phyloP scores from a whole-genome alignment of 2,113 vertebrate genomes.

The Corythoichthys haematopterus region DNA sequence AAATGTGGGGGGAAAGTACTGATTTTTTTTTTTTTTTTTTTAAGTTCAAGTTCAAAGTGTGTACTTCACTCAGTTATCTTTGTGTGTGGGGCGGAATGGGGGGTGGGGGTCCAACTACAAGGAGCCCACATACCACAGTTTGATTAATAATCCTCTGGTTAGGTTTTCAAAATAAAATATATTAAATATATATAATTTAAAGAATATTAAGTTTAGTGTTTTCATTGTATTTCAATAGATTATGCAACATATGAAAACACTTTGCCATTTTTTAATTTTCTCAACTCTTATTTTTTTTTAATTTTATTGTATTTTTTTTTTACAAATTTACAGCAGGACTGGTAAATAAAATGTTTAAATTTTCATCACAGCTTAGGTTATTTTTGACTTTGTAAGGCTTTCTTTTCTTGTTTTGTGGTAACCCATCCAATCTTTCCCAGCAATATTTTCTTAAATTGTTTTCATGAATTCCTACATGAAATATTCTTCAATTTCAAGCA shows the following conservation, averaged over 20 bases:
- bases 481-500: background rate
- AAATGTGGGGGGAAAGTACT: too few relatives aligned
- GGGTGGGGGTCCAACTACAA: background rate
- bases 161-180: background rate
- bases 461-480: background rate
- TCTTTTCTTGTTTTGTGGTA: background rate
- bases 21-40: too few relatives aligned
- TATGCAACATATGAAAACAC: background rate
- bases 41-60: too few relatives aligned
- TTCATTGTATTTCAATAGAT: background rate
- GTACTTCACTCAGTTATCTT: too few relatives aligned
- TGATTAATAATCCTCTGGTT: background rate
- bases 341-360: too few relatives aligned
- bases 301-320: background rate
- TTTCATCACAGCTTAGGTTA: background rate
- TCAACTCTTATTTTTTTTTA: background rate
- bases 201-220: background rate
- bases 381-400: background rate
- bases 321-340: too few relatives aligned
- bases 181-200: too few relatives aligned
- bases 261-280: background rate
- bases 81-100: too few relatives aligned
- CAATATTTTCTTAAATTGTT: background rate
- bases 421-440: background rate
- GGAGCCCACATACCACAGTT: too few relatives aligned